phyloP scores from a whole-genome alignment of 30 jellyfish, hydroid and myxozoan genomes.

The Euphysa ruthae region DNA sequence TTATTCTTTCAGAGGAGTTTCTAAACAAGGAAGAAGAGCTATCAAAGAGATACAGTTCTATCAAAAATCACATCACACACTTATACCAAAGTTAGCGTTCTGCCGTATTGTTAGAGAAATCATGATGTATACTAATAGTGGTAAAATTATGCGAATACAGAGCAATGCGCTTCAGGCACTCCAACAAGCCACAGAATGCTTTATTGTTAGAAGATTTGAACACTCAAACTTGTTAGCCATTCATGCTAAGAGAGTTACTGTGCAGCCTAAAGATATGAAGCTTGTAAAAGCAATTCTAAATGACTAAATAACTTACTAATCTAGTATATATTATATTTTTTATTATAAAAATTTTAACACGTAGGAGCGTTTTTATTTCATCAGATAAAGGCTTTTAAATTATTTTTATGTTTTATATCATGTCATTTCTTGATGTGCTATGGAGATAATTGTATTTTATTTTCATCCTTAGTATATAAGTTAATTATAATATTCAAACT shows the following conservation, averaged over 20 bases:
- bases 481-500: no score
- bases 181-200: constrained; percentile 3
- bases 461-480: no score
- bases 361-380: no score
- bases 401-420: no score
- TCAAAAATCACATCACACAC: background rate
- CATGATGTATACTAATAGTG: background rate
- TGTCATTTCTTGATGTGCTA: no score
- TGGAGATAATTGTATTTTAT: no score
- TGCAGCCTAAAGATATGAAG: constrained; percentile 8
- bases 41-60: background rate
- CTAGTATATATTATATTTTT: no score
- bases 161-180: background rate
- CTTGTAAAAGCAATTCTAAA: background rate
- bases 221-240: background rate
- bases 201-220: background rate
- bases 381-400: no score
- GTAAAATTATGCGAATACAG: background rate
- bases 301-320: no score
- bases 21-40: background rate
- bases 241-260: background rate
- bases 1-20: no score
- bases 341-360: no score
- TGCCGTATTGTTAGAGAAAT: constrained; percentile 10
- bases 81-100: constrained; percentile 8